These are phyloP conservation scores for Apis cerana DNA, from an alignment of 1,140 invertebrate genomes.

Conservation along the genomic window DNA sequence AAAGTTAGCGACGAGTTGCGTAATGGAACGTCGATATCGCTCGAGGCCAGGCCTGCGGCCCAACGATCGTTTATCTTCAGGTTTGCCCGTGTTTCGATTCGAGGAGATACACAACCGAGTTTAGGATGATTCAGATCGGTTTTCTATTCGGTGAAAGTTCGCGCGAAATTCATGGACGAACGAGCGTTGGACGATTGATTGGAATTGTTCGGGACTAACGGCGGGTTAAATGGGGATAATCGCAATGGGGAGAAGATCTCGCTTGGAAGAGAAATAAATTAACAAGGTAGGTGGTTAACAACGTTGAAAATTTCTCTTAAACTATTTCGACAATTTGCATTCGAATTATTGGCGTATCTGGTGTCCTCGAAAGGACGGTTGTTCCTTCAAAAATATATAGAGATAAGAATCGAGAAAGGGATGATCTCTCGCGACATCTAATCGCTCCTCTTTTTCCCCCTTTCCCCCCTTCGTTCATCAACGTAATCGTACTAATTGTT, in stretches of 20 bases:
- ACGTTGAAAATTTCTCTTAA: too few relatives aligned
- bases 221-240: background rate
- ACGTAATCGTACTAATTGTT: slow-evolving; percentile 44
- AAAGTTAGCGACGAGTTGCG: slow-evolving; percentile 52
- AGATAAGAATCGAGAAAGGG: slow-evolving; percentile 4
- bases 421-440: slow-evolving; percentile 11
- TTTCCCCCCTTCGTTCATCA: background rate
- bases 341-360: too few relatives aligned
- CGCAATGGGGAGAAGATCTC: background rate
- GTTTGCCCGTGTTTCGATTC: background rate
- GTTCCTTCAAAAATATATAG: slow-evolving; percentile 1
- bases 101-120: background rate
- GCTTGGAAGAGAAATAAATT: too few relatives aligned
- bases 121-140: slow-evolving; percentile 25
- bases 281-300: too few relatives aligned
- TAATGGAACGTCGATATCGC: slow-evolving; percentile 45
- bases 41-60: slow-evolving; percentile 18
- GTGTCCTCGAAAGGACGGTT: slow-evolving; percentile 13
- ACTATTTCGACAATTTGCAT: background rate
- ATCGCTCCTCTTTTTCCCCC: background rate
- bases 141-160: slow-evolving; percentile 26
- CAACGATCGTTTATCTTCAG: slow-evolving; percentile 30
- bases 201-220: background rate
- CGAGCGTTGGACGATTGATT: background rate
- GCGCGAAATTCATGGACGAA: background rate